Conservation (phyloP, 1,140 invertebrate species). For the Harlomillsia oculata region DNA sequence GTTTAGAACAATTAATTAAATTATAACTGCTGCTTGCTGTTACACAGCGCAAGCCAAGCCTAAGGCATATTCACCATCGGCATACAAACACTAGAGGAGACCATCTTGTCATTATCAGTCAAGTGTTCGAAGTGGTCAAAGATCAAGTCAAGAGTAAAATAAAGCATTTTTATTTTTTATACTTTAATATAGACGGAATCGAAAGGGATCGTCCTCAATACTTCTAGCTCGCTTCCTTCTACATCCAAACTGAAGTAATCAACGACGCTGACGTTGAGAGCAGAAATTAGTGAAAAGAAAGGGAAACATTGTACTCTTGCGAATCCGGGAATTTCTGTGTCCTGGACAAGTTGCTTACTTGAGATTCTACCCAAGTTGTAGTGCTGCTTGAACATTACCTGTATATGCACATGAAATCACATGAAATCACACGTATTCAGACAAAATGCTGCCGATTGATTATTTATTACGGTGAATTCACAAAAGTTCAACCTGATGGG, state of each 20-base stretch:
- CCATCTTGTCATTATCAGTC: no score
- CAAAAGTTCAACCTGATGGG: constrained; percentile 32
- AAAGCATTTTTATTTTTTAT: background rate
- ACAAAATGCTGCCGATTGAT: no score
- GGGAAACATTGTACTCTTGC: constrained; percentile 45
- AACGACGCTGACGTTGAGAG: constrained; percentile 37
- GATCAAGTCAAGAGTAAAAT: background rate
- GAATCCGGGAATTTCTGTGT: constrained; percentile 23
- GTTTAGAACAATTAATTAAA: background rate
- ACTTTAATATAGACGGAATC: constrained; percentile 36
- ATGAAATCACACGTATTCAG: no score
- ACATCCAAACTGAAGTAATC: constrained; percentile 43
- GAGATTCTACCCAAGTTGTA: constrained; percentile 40
- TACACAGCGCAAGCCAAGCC: no score
- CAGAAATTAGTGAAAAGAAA: constrained; percentile 43
- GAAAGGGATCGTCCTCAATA: constrained; percentile 48
- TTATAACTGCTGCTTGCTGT: no score
- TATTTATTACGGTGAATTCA: no score
- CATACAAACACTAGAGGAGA: no score
- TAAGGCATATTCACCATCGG: no score
- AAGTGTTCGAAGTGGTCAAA: background rate
- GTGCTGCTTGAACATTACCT: constrained; percentile 41
- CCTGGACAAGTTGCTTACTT: constrained; percentile 19
- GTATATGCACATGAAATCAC: constrained; percentile 22
- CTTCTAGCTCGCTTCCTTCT: constrained; percentile 48